A percentile compares a stretch with the other conserved stretches of the same genome.
phyloP scores from a whole-genome alignment of 2,113 vertebrate genomes.

The Neomonachus schauinslandi region DNA sequence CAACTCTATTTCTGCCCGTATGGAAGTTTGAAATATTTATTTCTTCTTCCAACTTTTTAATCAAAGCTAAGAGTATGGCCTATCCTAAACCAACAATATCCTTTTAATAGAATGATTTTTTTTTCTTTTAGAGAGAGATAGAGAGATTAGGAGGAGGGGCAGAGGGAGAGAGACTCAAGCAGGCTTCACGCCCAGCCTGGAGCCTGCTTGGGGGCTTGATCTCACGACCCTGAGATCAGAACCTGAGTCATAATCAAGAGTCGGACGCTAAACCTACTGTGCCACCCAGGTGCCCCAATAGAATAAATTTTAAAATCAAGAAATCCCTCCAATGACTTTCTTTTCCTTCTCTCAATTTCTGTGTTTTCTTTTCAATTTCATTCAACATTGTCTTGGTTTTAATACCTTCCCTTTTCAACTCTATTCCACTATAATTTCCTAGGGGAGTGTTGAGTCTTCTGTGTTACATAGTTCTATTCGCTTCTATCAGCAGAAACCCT shows the following conservation, averaged over 20 bases:
- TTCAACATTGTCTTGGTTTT: slow-evolving; percentile 50
- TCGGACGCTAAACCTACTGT: not conserved
- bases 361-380: slow-evolving; percentile 4
- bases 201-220: not conserved
- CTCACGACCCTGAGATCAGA: not conserved
- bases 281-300: not conserved
- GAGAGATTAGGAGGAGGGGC: not conserved
- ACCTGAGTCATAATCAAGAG: not conserved
- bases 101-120: slow-evolving; percentile 57
- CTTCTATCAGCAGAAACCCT: slow-evolving; percentile 56
- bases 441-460: slow-evolving; percentile 60
- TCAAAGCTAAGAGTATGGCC: slow-evolving; percentile 11
- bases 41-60: slow-evolving; percentile 35
- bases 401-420: slow-evolving; percentile 56
- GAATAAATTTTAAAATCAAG: slow-evolving; percentile 67
- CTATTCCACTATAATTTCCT: slow-evolving; percentile 60
- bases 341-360: slow-evolving; percentile 46
- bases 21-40: slow-evolving; percentile 4
- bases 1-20: not conserved
- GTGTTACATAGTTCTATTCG: slow-evolving; percentile 62
- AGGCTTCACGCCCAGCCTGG: not conserved
- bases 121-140: not conserved
- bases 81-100: not conserved
- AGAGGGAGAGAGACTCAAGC: not conserved
- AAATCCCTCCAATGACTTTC: not conserved